Conservation (phyloP, 1,140 invertebrate species). For the Heliconius congener region DNA sequence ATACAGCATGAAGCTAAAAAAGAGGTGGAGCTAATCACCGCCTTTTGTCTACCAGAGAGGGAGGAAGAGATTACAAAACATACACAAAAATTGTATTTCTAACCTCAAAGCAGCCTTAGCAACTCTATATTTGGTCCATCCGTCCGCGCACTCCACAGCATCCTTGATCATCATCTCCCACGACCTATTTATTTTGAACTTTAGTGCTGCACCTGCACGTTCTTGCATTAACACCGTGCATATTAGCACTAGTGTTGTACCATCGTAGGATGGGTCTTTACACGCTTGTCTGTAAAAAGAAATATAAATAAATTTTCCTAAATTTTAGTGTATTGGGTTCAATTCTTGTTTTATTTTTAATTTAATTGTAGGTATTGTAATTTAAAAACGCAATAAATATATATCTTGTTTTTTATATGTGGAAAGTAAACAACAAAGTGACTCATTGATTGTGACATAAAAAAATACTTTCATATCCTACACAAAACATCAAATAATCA, state of each 20-base stretch:
- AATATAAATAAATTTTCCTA: too few relatives aligned
- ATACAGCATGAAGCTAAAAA: too few relatives aligned
- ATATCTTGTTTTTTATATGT: too few relatives aligned
- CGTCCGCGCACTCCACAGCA: conserved; percentile 83
- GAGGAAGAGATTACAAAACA: not conserved
- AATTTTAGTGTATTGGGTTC: too few relatives aligned
- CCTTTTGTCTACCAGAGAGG: not conserved
- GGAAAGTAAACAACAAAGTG: too few relatives aligned
- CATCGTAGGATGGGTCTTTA: conserved; percentile 48
- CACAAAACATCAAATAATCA: too few relatives aligned
- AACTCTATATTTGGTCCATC: conserved; percentile 93
- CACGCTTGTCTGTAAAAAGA: conserved; percentile 33
- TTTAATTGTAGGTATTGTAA: too few relatives aligned
- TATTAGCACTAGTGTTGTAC: conserved; percentile 85
- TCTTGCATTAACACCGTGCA: conserved; percentile 93
- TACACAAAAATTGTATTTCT: not conserved
- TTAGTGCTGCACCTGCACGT: conserved; percentile 82
- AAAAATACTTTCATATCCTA: too few relatives aligned
- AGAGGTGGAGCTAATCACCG: too few relatives aligned
- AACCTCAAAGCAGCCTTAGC: conserved; percentile 91
- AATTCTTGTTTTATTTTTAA: too few relatives aligned
- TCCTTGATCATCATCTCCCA: conserved; percentile 84
- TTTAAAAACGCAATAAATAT: too few relatives aligned
- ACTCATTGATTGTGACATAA: too few relatives aligned
- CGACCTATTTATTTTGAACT: conserved; percentile 60